Evolutionary conservation across 1,140 invertebrate genomes (phyloP), one percentile per base, ranked within the genome.

Genomic region (Cydia amplana): DNA sequence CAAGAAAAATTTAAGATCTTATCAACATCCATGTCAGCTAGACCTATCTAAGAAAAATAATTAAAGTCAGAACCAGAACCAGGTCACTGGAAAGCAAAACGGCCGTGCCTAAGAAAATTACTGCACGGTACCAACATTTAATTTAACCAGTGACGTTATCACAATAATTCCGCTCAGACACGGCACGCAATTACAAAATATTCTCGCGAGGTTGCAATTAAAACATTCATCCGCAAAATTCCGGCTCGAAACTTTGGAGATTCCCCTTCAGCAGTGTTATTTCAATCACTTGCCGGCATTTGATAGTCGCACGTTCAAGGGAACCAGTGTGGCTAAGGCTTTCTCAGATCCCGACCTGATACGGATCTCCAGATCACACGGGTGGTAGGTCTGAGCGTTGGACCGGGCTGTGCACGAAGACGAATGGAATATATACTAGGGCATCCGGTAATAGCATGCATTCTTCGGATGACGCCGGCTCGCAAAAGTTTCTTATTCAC

Each of bases 151-250:
- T 70, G 32, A 76, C 64, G 74, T 70, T 55, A 73, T 67, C 75
- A 78, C 73, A 83, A 79, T 83, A 79, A 75, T 70, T 78, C 78
- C 73, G 77, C 79, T 72, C 36, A 73, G 75, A 80, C 79, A 75
- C 80, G 80, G 76, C 78, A 78, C 79, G 82, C 88, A 92, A 90
- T 89, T 89, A 91, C 88, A 85, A 88, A 92, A 90, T 91, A 89
- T 92, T 85, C 89, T 81, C 85, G 78, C 81, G 85, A 82, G 83
- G 85, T 84, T 92, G 88, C 85, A 92, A 92, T 92, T 92, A 92
- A 92, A 91, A 86, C 88, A 84, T 84, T 90, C 89, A 87, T 89
- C 88, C 91, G 82, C 91, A 91, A 90, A 88, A 91, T 91, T 90
- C 89, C 87, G 79, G 80, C 78, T 76, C 85, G 80, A 83, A 91